phyloP scores from a whole-genome alignment of 1,140 invertebrate species.

The Calycopis cecrops region DNA sequence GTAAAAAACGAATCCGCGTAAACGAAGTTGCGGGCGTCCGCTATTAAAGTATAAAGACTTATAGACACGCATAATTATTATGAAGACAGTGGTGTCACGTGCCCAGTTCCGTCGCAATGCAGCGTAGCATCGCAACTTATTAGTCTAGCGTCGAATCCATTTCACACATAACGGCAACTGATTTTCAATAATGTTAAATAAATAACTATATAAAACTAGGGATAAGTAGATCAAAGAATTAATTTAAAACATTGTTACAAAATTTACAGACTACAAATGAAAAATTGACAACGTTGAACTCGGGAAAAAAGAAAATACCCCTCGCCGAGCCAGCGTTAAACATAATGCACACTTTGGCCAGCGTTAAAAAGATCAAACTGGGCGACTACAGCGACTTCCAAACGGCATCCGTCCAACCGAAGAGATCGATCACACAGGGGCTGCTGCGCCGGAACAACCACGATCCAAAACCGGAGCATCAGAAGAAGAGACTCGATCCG shows the following conservation, averaged over 20 bases:
- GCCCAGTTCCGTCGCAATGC: too few relatives aligned
- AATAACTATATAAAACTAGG: too few relatives aligned
- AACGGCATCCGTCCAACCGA: slow-evolving; percentile 46
- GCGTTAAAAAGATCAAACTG: slow-evolving; percentile 73
- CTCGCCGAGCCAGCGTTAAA: slow-evolving; percentile 75
- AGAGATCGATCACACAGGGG: slow-evolving; percentile 44
- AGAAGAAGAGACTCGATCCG: slow-evolving; percentile 64
- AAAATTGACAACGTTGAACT: slow-evolving; percentile 52
- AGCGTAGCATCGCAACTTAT: too few relatives aligned
- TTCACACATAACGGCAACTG: too few relatives aligned
- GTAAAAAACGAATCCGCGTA: too few relatives aligned
- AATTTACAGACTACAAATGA: slow-evolving; percentile 60
- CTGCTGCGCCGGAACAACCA: slow-evolving; percentile 50
- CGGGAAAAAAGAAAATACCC: slow-evolving; percentile 66
- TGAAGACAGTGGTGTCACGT: too few relatives aligned
- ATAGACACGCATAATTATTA: too few relatives aligned
- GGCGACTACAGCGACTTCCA: slow-evolving; percentile 74
- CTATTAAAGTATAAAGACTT: too few relatives aligned
- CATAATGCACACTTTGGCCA: slow-evolving; percentile 75
- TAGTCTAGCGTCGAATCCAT: too few relatives aligned
- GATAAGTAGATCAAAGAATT: too few relatives aligned
- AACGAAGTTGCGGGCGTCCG: too few relatives aligned
- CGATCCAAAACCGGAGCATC: slow-evolving; percentile 49
- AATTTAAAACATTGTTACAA: neutral
- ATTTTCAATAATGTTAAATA: too few relatives aligned